Evolutionary conservation across 2,113 vertebrate species (phyloP).

Genomic region (Hypocryptadius cinnamomeus): DNA sequence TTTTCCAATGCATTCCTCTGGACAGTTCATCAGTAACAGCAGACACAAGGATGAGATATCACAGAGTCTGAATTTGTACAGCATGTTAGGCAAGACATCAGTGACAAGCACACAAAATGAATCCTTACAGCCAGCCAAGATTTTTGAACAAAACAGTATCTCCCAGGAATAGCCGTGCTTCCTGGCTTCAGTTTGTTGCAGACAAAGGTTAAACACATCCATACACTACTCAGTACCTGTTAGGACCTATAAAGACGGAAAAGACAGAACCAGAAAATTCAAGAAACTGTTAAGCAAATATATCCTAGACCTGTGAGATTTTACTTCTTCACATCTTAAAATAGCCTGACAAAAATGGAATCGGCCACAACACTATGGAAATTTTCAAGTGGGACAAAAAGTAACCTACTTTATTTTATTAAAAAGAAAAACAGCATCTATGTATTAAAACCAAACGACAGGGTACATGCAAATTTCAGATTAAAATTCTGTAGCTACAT

Average conservation of each 20-base stretch:
- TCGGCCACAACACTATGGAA: background rate
- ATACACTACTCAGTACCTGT: background rate
- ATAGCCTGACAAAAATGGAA: background rate
- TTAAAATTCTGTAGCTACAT: background rate
- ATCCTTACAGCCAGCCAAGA: background rate
- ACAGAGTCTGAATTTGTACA: background rate
- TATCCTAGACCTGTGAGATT: background rate
- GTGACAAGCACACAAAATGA: background rate
- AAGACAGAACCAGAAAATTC: background rate
- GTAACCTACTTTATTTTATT: background rate
- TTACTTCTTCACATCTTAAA: slow-evolving; percentile 5
- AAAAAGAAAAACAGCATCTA: background rate
- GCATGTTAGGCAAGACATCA: background rate
- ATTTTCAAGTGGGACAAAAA: slow-evolving; percentile 14
- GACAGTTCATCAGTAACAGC: background rate
- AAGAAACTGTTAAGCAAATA: background rate
- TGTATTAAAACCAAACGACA: background rate
- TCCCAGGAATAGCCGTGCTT: background rate
- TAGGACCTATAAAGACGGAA: background rate
- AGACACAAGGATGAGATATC: background rate
- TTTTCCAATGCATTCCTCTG: background rate
- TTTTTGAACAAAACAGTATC: background rate
- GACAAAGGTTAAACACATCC: background rate
- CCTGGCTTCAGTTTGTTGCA: background rate
- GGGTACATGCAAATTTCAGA: background rate